Conservation (phyloP, 2,797 vertebrate genomes). For the Parotocinclus haroldoi region DNA sequence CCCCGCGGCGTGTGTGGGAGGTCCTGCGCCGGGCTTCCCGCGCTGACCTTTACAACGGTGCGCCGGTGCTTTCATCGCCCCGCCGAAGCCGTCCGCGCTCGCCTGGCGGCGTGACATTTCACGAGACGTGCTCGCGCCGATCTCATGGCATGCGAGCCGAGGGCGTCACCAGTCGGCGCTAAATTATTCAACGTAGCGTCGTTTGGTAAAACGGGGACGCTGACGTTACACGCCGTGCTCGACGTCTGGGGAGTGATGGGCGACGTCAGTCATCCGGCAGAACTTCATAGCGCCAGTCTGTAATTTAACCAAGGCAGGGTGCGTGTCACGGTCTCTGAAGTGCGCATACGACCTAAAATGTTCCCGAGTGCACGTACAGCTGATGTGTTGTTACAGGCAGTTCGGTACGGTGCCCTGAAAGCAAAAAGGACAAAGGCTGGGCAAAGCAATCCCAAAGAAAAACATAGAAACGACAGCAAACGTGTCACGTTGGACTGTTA, state of each 20-base stretch:
- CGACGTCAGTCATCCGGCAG: too few species aligned
- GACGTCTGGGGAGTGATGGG: neutral
- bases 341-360: conserved; percentile 1
- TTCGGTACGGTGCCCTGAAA: too few species aligned
- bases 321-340: neutral
- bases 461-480: too few species aligned
- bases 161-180: conserved; percentile 13
- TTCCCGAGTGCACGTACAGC: neutral
- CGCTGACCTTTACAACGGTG: conserved; percentile 25
- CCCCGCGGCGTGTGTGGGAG: conserved; percentile 15
- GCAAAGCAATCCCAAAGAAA: too few species aligned
- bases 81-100: conserved; percentile 13
- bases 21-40: conserved; percentile 14
- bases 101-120: conserved; percentile 38
- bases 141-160: conserved; percentile 1
- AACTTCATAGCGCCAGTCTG: neutral
- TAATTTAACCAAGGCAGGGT: conserved; percentile 4
- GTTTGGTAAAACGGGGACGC: neutral
- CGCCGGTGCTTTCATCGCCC: conserved; percentile 42
- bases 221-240: neutral
- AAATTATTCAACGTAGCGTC: conserved; percentile 23
- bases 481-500: too few species aligned
- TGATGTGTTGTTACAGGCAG: neutral
- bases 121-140: conserved; percentile 16
- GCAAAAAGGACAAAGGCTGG: too few species aligned